phyloP scores from a whole-genome alignment of 1,140 invertebrate genomes.

The Potamilus streckersoni region DNA sequence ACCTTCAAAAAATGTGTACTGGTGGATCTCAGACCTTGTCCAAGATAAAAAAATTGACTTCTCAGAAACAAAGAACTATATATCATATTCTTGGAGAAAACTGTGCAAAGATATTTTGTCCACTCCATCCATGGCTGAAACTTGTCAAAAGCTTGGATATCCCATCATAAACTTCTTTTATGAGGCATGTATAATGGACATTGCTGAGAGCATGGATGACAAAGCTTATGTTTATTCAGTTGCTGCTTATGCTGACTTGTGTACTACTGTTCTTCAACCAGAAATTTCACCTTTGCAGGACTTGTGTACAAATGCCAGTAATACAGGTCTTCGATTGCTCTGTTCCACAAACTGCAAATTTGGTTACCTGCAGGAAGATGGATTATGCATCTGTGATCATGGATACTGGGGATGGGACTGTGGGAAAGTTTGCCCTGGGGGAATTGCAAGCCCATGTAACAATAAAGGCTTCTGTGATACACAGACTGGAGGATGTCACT shows the following conservation, averaged over 20 bases:
- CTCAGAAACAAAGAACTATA: not conserved
- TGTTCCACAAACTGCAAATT: too few species aligned
- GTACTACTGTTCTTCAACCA: slow-evolving; percentile 20
- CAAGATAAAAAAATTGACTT: slow-evolving; percentile 4
- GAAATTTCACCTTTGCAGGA: slow-evolving; percentile 16
- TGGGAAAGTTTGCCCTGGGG: slow-evolving; percentile 35
- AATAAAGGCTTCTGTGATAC: slow-evolving; percentile 30
- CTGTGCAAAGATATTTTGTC: slow-evolving; percentile 20
- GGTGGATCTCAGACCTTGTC: slow-evolving; percentile 18
- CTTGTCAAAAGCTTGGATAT: slow-evolving; percentile 28
- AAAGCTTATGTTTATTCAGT: slow-evolving; percentile 26
- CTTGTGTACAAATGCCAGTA: slow-evolving; percentile 24
- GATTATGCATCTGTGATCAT: slow-evolving; percentile 28
- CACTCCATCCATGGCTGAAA: slow-evolving; percentile 13
- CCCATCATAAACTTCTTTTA: slow-evolving; percentile 17
- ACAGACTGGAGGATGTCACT: slow-evolving; percentile 29
- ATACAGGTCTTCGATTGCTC: too few species aligned
- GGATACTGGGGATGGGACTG: slow-evolving; percentile 41
- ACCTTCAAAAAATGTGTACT: slow-evolving; percentile 6
- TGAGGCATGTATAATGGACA: slow-evolving; percentile 27
- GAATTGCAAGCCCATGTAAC: slow-evolving; percentile 26
- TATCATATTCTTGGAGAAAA: not conserved
- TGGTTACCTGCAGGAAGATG: not conserved
- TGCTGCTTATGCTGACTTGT: slow-evolving; percentile 21
- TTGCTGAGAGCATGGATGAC: too few species aligned